phyloP scores from a whole-genome alignment of 2,113 vertebrate species.

The Cricetomys ansorgei region DNA sequence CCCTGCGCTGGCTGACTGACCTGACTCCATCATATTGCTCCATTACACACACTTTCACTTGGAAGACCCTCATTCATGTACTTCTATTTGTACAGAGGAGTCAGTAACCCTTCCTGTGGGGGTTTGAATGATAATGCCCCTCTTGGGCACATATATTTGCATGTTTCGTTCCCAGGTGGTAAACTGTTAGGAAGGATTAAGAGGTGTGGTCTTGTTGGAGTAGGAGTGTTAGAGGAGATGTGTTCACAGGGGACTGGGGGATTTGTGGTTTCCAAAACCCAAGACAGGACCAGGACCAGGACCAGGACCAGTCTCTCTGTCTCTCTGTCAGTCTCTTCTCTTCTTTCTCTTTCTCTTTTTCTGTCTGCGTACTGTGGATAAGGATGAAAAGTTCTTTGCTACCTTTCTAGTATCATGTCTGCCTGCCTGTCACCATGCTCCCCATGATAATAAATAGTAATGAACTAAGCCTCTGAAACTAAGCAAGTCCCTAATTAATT shows the following conservation, averaged over 20 bases:
- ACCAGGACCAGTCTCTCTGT: no score
- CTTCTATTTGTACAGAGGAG: neutral
- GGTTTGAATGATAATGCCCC: neutral
- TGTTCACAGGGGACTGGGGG: accelerated
- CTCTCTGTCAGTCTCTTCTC: no score
- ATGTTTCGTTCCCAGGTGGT: neutral
- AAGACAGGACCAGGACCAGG: no score
- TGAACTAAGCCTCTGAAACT: neutral
- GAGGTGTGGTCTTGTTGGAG: neutral
- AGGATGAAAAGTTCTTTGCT: neutral
- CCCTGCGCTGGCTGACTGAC: accelerated
- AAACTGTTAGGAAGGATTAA: neutral
- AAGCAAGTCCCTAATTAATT: neutral
- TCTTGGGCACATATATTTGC: neutral
- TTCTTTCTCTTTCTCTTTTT: neutral
- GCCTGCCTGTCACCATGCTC: neutral
- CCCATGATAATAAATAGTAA: neutral
- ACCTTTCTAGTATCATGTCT: no score
- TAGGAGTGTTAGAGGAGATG: neutral
- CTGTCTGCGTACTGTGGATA: neutral
- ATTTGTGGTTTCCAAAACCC: neutral
- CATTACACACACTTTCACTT: neutral
- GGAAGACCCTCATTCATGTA: neutral
- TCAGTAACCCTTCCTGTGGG: no score
- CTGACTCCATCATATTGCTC: neutral